Percentiles rank a stretch among this genome's conserved stretches.
Conservation (phyloP, 2,888 invertebrate genomes). For the Spisula subtruncata region DNA sequence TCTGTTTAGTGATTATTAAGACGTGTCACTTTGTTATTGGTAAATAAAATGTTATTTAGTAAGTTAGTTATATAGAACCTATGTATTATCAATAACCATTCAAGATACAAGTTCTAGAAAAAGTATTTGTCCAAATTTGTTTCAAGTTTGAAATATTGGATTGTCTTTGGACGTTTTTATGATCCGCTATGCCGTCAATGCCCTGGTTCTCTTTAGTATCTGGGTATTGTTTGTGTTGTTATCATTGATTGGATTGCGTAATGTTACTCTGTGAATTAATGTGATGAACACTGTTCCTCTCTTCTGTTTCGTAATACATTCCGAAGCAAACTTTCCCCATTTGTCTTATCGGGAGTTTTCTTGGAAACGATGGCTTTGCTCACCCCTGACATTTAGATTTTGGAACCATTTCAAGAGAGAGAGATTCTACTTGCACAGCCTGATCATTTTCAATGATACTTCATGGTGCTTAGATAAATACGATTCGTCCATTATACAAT, state of each 20-base stretch:
- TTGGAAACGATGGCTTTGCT: not conserved
- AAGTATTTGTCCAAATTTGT: too few species aligned
- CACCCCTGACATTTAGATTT: constrained; percentile 29
- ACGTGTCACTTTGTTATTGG: not conserved
- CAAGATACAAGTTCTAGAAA: not conserved
- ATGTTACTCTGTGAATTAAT: constrained; percentile 20
- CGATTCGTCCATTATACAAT: not conserved
- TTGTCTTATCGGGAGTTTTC: constrained; percentile 9
- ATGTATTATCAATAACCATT: not conserved
- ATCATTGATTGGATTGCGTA: constrained; percentile 9
- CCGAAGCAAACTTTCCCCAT: not conserved
- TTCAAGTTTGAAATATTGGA: not conserved
- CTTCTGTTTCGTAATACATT: constrained; percentile 1
- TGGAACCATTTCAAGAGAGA: constrained; percentile 24
- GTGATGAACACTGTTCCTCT: not conserved
- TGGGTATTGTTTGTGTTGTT: not conserved
- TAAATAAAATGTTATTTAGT: not conserved
- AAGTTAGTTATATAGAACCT: not conserved
- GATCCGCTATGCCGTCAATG: not conserved
- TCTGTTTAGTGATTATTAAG: too few species aligned
- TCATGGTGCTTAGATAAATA: constrained; percentile 3
- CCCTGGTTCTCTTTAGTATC: not conserved
- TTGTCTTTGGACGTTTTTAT: not conserved
- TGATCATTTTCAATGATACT: constrained; percentile 23
- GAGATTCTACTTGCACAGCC: not conserved